phyloP scores from a whole-genome alignment of 2,113 vertebrate species.

The Saguinus imperator region DNA sequence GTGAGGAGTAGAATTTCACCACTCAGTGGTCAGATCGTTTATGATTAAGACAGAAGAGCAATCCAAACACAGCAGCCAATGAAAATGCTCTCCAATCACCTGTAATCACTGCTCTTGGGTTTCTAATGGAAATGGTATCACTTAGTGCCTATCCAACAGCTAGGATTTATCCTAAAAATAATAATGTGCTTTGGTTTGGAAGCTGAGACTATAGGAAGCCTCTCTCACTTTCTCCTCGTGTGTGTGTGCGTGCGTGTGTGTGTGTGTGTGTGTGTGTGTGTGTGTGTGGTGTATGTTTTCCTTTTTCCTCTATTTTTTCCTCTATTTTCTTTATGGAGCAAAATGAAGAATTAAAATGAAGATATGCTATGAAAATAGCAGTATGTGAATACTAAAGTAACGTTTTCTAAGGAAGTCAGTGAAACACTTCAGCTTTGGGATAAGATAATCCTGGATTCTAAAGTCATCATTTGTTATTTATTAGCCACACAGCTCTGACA shows the following conservation, averaged over 20 bases:
- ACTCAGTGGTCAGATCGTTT: constrained; percentile 74
- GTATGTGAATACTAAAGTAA: neutral
- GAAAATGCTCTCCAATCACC: constrained; percentile 62
- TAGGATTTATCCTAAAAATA: constrained; percentile 72
- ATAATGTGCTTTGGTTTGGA: constrained; percentile 48
- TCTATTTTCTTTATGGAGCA: neutral
- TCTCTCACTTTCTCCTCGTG: neutral
- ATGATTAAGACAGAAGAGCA: constrained; percentile 70
- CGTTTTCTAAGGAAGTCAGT: neutral
- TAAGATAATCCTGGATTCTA: neutral
- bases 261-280: no score
- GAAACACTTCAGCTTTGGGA: neutral
- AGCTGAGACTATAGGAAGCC: constrained; percentile 28
- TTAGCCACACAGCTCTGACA: neutral
- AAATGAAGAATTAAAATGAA: neutral
- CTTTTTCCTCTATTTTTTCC: neutral
- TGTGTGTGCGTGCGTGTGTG: no score
- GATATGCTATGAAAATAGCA: neutral
- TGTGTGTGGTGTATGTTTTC: neutral
- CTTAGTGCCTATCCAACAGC: constrained; percentile 8
- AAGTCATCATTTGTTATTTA: neutral
- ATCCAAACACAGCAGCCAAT: constrained; percentile 71
- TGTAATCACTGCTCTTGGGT: constrained; percentile 66
- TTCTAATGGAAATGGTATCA: constrained; percentile 71
- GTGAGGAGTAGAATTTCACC: constrained; percentile 78